Base-by-base conservation (phyloP, 1,140 invertebrate genomes). In the Idris sp. region DNA sequence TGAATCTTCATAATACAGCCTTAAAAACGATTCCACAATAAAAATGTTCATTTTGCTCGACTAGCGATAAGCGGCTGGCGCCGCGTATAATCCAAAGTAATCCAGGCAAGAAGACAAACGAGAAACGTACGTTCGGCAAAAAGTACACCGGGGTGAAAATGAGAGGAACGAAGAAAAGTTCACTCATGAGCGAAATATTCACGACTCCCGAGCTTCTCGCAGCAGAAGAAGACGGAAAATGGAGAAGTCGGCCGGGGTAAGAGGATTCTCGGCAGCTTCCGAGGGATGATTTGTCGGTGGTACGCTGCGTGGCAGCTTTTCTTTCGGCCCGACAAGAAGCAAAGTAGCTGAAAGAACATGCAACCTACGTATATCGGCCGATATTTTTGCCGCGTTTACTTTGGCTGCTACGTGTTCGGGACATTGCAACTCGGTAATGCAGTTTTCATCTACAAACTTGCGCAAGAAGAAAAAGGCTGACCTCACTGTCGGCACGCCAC, bases 401-500 rank as follows among this genome's bases (percentile, higher is more conserved):
- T 68, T 41, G 69, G 72, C 53, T 69, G 35, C 38, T 73, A 54
- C 67, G 49, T 58, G 64, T 49, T 35, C 40, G 54, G 26, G 25
- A 31, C n/a, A 26, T 9, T 25, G 56, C 58, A 68, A 49, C 76
- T 84, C 77, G 69, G 77, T 84, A 82, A 86, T 86, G 80, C 72
- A 82, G 81, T 85, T 86, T 86, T 84, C 81, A 85, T 85, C 77
- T 82, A 77, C 78, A 79, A 85, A 86, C 82, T 86, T 86, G 19
- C 51, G 62, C 19, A 33, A 44, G 51, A 56, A 71, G 73, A 46
- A 76, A 74, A 54, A 73, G 51, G 51, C 35, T 72, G 68, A 72
- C 59, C 68, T 51, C 25, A 58, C 58, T 16, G 41, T 30, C 41
- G 43, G 28, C 51, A 25, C 44, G 30, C 58, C 15, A 49, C 38